Percentiles rank a stretch among this genome's conserved stretches.
These are phyloP conservation scores for Brachypterus glaber DNA, from an alignment of 2,888 invertebrate genomes.

Conservation along the genomic window DNA sequence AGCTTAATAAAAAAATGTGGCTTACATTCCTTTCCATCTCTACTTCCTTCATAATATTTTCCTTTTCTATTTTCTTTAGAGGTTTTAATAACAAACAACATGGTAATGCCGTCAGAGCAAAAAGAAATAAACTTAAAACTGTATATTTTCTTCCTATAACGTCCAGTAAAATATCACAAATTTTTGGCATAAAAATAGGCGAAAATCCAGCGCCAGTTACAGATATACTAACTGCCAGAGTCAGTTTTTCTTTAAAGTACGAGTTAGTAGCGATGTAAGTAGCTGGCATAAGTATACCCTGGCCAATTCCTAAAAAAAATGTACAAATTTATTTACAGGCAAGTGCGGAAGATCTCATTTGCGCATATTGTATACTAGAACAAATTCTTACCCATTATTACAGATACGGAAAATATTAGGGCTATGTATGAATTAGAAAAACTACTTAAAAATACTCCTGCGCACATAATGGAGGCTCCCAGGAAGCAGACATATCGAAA, in stretches of 20 bases:
- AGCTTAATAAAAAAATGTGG: too few relatives aligned
- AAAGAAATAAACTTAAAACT: slow-evolving; percentile 41
- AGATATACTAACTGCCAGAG: slow-evolving; percentile 42
- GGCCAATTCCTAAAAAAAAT: slow-evolving; percentile 40
- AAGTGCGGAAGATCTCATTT: too few relatives aligned
- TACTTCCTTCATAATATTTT: background rate
- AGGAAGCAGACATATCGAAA: slow-evolving; percentile 38
- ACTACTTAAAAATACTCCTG: slow-evolving; percentile 38
- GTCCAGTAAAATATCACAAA: slow-evolving; percentile 38
- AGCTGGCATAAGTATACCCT: slow-evolving; percentile 40
- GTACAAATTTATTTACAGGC: slow-evolving; percentile 6
- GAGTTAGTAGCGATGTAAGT: slow-evolving; percentile 42
- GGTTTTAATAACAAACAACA: slow-evolving; percentile 44
- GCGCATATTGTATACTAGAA: slow-evolving; percentile 4
- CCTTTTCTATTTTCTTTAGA: slow-evolving; percentile 23
- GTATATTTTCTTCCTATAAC: slow-evolving; percentile 40
- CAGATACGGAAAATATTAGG: slow-evolving; percentile 38
- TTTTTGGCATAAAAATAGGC: slow-evolving; percentile 42
- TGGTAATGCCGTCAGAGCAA: slow-evolving; percentile 41
- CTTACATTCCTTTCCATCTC: slow-evolving; percentile 6
- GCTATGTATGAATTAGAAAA: slow-evolving; percentile 37
- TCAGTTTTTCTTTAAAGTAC: slow-evolving; percentile 43
- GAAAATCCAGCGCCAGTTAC: slow-evolving; percentile 43
- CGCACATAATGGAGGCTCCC: slow-evolving; percentile 37
- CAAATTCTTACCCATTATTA: slow-evolving; percentile 29